These are phyloP conservation scores for Craseonycteris thonglongyai DNA, from an alignment of 2,113 vertebrate genomes.

Conservation along the genomic window DNA sequence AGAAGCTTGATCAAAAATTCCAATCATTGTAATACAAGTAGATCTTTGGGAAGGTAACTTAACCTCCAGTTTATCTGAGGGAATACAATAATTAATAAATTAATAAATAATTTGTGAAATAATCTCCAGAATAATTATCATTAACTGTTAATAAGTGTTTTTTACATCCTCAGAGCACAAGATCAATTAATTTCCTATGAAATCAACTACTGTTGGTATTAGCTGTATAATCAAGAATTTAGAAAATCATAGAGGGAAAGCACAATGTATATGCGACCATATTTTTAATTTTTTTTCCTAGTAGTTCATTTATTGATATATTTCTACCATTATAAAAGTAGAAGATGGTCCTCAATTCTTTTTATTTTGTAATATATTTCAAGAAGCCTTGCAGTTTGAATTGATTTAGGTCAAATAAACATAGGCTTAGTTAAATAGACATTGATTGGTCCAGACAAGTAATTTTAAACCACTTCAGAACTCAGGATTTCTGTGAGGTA, in stretches of 20 bases:
- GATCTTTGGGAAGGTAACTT: constrained; percentile 70
- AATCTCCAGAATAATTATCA: constrained; percentile 66
- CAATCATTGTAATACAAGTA: constrained; percentile 57
- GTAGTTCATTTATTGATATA: constrained; percentile 23
- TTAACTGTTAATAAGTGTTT: constrained; percentile 46
- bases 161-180: constrained; percentile 40
- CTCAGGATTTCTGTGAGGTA: neutral
- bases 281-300: constrained; percentile 10
- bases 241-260: neutral
- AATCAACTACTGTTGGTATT: constrained; percentile 38
- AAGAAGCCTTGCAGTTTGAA: constrained; percentile 33
- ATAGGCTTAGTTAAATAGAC: neutral
- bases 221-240: constrained; percentile 39
- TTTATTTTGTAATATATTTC: neutral
- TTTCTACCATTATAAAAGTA: constrained; percentile 10
- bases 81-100: no score
- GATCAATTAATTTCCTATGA: constrained; percentile 61
- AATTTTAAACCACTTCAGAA: constrained; percentile 3
- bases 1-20: constrained; percentile 63
- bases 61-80: constrained; percentile 61
- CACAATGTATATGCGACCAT: constrained; percentile 6
- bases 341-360: neutral
- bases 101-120: constrained; percentile 65
- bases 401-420: constrained; percentile 33
- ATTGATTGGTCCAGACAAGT: neutral